phyloP scores from a whole-genome alignment of 2,797 vertebrate genomes.

The Leptodactylus fallax region DNA sequence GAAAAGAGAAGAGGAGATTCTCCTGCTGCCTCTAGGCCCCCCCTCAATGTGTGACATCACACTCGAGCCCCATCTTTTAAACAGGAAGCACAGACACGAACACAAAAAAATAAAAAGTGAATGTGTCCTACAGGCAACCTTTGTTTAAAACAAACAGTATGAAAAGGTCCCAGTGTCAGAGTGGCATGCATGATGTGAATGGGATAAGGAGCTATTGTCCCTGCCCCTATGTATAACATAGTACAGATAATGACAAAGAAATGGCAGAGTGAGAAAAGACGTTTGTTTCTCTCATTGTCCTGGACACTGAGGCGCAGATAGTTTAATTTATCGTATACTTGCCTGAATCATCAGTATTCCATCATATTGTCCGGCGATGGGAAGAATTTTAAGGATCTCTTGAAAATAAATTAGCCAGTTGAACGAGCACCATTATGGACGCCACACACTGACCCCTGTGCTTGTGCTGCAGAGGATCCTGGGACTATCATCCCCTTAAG shows the following conservation, averaged over 20 bases:
- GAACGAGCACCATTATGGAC: neutral
- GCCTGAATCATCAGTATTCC: conserved; percentile 9
- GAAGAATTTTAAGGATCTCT: neutral
- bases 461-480: neutral
- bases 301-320: neutral
- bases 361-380: conserved; percentile 10
- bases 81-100: neutral
- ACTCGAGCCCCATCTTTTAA: neutral
- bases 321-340: conserved; percentile 3
- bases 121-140: conserved; percentile 43
- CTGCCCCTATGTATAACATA: conserved; percentile 36
- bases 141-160: conserved; percentile 38
- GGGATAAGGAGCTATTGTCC: conserved; percentile 41
- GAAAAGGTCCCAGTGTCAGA: conserved; percentile 29
- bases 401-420: neutral
- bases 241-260: conserved; percentile 45
- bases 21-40: neutral
- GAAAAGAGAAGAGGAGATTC: too few relatives aligned
- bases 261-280: conserved; percentile 23
- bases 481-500: neutral
- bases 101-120: neutral
- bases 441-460: neutral
- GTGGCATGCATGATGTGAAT: conserved; percentile 41
- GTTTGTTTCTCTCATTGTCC: conserved; percentile 26
- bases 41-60: neutral